Evolutionary conservation across 1,140 invertebrate genomes (phyloP).

Genomic region (Brachionus rotundiformis): DNA sequence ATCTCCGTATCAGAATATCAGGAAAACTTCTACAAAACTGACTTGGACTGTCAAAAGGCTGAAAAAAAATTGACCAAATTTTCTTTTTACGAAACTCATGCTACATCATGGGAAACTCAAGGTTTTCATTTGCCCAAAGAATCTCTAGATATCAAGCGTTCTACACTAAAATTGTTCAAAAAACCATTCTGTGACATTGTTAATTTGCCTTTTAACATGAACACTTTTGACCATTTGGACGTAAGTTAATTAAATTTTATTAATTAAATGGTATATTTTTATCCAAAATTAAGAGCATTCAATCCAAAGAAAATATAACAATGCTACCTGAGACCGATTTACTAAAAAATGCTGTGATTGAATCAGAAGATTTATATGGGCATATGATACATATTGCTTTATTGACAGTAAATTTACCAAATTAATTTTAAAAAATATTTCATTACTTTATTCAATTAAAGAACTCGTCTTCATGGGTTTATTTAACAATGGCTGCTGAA

Average conservation of each 20-base stretch:
- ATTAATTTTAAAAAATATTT: background rate
- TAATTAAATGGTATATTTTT: background rate
- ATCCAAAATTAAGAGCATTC: conserved; percentile 9
- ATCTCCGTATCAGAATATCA: conserved; percentile 5
- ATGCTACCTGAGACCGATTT: conserved; percentile 38
- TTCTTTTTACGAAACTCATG: conserved; percentile 46
- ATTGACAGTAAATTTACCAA: background rate
- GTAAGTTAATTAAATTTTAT: background rate
- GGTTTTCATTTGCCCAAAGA: conserved; percentile 20
- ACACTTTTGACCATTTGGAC: conserved; percentile 44
- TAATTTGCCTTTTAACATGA: conserved; percentile 23
- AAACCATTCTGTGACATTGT: conserved; percentile 49
- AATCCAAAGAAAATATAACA: conserved; percentile 51
- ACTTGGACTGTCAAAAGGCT: conserved; percentile 30
- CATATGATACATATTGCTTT: conserved; percentile 35
- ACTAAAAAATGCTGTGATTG: background rate
- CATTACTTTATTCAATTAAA: background rate
- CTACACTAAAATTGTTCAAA: conserved; percentile 24
- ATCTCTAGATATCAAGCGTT: background rate
- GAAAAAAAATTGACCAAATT: conserved; percentile 48
- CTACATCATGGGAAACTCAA: background rate
- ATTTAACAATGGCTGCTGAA: conserved; percentile 37
- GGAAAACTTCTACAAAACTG: conserved; percentile 43
- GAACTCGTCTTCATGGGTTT: conserved; percentile 49
- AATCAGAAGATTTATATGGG: conserved; percentile 39